These are phyloP conservation scores for Misgurnus mizolepis DNA, from an alignment of 2,113 vertebrate species.

Conservation along the genomic window DNA sequence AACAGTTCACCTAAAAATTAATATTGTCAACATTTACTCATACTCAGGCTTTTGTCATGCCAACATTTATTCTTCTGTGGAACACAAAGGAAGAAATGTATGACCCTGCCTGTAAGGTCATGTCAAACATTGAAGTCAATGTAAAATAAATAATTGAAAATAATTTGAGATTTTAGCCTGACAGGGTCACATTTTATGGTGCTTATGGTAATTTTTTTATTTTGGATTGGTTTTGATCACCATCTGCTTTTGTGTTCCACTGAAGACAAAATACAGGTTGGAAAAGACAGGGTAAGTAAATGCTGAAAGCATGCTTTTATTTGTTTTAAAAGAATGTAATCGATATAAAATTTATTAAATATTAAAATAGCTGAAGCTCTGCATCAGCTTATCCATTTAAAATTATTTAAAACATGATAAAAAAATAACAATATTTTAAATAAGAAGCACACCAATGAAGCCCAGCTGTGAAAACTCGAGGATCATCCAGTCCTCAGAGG, in stretches of 20 bases:
- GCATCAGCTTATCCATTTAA: neutral
- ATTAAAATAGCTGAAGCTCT: neutral
- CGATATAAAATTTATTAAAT: too few species aligned
- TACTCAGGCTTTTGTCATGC: too few species aligned
- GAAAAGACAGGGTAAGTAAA: too few species aligned
- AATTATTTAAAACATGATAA: neutral
- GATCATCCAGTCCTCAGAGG: constrained; percentile 99
- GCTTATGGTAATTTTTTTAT: too few species aligned
- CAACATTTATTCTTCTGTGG: too few species aligned
- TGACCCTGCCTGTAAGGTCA: too few species aligned
- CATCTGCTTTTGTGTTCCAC: neutral
- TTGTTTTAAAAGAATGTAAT: too few species aligned
- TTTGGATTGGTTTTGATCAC: neutral
- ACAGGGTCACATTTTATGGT: too few species aligned
- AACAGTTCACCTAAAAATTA: neutral
- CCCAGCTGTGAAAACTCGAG: constrained; percentile 98
- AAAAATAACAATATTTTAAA: neutral
- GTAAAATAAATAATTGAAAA: too few species aligned
- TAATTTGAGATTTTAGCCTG: too few species aligned
- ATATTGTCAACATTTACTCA: neutral
- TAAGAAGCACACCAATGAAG: constrained; percentile 87
- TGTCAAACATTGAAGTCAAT: too few species aligned
- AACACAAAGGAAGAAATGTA: too few species aligned
- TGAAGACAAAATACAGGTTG: neutral
- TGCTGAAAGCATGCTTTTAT: neutral